Base-by-base conservation (phyloP, 2,113 vertebrate genomes). In the Neodontobutis hainanensis region DNA sequence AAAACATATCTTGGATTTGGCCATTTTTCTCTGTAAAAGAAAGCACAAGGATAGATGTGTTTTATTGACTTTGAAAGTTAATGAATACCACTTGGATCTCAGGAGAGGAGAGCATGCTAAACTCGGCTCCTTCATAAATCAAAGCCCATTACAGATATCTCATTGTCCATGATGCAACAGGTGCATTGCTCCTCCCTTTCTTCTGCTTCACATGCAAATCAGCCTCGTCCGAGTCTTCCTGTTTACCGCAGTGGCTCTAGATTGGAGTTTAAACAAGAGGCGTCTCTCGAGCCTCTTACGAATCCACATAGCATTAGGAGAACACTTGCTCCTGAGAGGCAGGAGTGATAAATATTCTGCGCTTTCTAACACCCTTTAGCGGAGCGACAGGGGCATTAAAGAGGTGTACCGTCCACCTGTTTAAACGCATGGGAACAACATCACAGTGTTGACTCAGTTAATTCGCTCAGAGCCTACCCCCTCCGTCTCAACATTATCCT, bases 191-290 rank as follows among this genome's bases (percentile, higher is more conserved):
- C 79, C 67, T 59, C 61, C 62, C 51, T 44, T 40, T 43, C 69
- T 32, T 42, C 64, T 55, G 64, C 43, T 68, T 53, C 62, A 56
- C 56, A 80, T 82, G 86, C 75, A 82, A 84, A 86, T 83, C 60
- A 61, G 14, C 46, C 52, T 57, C 58, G 58, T 56, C 46, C 1
- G 71, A 64, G 61, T 14, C 6, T 11, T 62, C 53, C 70, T 87
- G 83, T 88, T 89, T 85, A 77, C 73, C 32, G 38, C 34, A 64
- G 64, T 27, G 64, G 64, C 66, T 82, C 61, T 19, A 45, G 52
- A 83, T 80, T 73, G 62, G 27, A 60, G 59, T 61, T 87, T 76
- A 76, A 81, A 79, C 78, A 64, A 81, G 69, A 45, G 56, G 44
- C 2, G 5, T 55, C 53, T 85, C 73, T 77, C 61, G 69, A 81